A percentile compares a stretch with the other conserved stretches of the same genome.
Conservation (phyloP, 2,113 vertebrate genomes). For the Podarcis muralis region DNA sequence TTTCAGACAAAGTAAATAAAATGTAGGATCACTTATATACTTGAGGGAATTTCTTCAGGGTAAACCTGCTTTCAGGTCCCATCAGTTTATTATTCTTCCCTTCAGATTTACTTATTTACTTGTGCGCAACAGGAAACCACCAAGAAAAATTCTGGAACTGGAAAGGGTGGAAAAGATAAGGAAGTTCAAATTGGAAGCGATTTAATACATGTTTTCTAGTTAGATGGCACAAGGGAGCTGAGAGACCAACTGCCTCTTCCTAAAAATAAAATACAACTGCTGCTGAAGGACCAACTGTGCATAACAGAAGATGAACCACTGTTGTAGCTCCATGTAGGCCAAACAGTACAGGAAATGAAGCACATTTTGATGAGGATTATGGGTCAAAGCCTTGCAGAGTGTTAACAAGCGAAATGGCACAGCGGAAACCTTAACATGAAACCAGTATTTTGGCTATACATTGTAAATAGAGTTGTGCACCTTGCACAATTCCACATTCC, state of each 20-base stretch:
- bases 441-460: background rate
- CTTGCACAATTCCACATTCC: background rate
- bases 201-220: conserved; percentile 37
- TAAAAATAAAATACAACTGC: background rate
- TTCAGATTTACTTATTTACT: conserved; percentile 20
- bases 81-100: conserved; percentile 5
- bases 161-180: too few species aligned
- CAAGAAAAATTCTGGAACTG: conserved; percentile 22
- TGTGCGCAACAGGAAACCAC: conserved; percentile 42
- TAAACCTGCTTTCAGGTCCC: conserved; percentile 4
- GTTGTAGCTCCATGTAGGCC: background rate
- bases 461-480: background rate
- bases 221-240: conserved; percentile 8
- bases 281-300: conserved; percentile 4
- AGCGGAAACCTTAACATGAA: background rate
- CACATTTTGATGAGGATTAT: background rate
- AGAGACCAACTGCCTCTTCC: conserved; percentile 10
- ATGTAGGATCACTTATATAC: background rate
- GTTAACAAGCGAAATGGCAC: too few species aligned
- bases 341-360: background rate
- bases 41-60: conserved; percentile 6
- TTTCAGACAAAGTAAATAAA: conserved; percentile 41
- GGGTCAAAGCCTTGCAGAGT: background rate
- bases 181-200: background rate
- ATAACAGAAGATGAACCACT: background rate